Evolutionary conservation across 2,888 invertebrate genomes (phyloP).

Genomic region (Cataglyphis cursor): DNA sequence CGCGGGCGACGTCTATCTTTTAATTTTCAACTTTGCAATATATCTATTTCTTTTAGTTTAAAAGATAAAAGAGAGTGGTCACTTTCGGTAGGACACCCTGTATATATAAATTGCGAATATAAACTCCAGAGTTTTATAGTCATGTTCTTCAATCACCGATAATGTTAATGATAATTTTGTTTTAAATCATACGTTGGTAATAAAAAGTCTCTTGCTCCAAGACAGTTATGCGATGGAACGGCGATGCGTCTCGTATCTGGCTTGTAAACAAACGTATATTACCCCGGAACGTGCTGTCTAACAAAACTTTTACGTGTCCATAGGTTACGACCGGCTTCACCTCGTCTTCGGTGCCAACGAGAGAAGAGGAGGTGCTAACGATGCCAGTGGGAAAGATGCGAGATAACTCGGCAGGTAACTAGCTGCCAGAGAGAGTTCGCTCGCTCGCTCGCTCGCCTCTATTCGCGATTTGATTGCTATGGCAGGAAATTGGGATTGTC

Average conservation of each 20-base stretch:
- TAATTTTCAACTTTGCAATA: too few relatives aligned
- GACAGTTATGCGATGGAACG: constrained; percentile 48
- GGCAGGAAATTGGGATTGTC: constrained; percentile 60
- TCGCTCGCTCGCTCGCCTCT: constrained; percentile 16
- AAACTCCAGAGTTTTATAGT: not conserved
- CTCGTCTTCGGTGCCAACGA: constrained; percentile 52
- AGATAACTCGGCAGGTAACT: constrained; percentile 69
- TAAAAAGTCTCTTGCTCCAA: constrained; percentile 9
- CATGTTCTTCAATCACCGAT: constrained; percentile 18
- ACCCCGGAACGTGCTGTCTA: constrained; percentile 41
- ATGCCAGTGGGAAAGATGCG: constrained; percentile 73
- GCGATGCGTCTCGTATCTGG: constrained; percentile 35
- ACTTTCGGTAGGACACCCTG: too few relatives aligned
- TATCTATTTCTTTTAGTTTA: too few relatives aligned
- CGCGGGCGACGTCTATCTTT: too few relatives aligned
- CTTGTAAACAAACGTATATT: constrained; percentile 58
- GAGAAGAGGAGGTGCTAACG: constrained; percentile 69
- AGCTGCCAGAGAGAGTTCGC: constrained; percentile 49
- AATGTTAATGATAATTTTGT: constrained; percentile 45
- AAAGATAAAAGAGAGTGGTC: too few relatives aligned
- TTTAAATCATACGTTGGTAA: constrained; percentile 35
- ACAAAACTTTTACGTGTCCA: constrained; percentile 52
- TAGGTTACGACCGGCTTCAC: constrained; percentile 64
- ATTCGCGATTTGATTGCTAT: constrained; percentile 55
- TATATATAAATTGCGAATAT: constrained; percentile 3